phyloP scores from a whole-genome alignment of 2,888 invertebrate genomes.

The Amphimallon solstitiale region DNA sequence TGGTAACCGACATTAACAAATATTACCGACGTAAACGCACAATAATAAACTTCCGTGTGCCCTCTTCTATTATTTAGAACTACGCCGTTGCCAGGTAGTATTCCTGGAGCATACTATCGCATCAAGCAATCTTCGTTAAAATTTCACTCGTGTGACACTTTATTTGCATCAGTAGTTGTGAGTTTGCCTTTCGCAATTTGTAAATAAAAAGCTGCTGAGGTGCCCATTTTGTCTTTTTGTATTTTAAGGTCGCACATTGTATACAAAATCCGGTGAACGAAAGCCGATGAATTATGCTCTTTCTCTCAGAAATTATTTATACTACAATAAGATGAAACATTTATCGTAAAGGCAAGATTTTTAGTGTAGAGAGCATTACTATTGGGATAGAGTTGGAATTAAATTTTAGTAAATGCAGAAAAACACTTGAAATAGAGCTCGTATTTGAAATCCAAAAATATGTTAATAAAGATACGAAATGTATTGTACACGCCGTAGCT shows the following conservation, averaged over 20 bases:
- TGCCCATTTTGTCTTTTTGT: neutral
- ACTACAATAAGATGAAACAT: too few species aligned
- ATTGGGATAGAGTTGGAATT: neutral
- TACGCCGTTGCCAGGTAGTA: neutral
- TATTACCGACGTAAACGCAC: conserved; percentile 12
- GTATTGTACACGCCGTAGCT: too few species aligned
- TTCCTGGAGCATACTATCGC: neutral
- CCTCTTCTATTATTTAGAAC: neutral
- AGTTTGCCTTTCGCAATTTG: neutral
- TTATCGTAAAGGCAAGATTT: too few species aligned
- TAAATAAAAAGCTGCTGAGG: conserved; percentile 1
- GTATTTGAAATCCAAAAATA: too few species aligned
- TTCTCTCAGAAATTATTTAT: too few species aligned
- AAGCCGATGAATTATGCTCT: too few species aligned
- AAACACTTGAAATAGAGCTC: too few species aligned
- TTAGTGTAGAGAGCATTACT: too few species aligned
- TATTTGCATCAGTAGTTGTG: neutral
- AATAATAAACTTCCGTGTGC: conserved; percentile 7
- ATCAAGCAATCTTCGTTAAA: neutral
- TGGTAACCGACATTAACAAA: conserved; percentile 9
- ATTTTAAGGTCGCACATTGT: neutral
- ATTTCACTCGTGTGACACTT: conserved; percentile 6
- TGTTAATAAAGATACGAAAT: too few species aligned
- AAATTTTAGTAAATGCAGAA: neutral
- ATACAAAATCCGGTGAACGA: neutral